Evolutionary conservation across 2,888 invertebrate species (phyloP), one percentile per base, ranked within the genome.

Genomic region (Andrena haemorrhoa): DNA sequence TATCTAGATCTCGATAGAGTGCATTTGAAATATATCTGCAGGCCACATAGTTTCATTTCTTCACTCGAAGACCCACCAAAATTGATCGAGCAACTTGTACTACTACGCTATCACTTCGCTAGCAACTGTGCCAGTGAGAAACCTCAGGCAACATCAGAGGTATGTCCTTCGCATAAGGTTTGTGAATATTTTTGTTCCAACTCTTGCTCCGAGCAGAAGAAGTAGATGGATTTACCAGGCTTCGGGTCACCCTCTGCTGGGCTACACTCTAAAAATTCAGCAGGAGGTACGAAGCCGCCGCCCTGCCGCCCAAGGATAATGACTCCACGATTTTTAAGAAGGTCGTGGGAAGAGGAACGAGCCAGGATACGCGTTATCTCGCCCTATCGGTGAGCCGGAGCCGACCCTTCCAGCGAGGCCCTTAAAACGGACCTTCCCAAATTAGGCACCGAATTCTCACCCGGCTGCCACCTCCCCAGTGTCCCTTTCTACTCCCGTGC

Each of bases 401-500:
- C 29, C 69, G 76, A 53, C 71, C 79, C 76, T 66, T 53, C 29
- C 65, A 68, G 53, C 35, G 33, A 53, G 74, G 63, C 79, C 75
- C 80, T 80, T 74, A 68, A 76, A 85, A 76, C 16, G 78, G 75
- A 82, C 75, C 88, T 82, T 83, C 80, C 87, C 87, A 88, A 88
- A 89, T 88, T 88, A 86, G 89, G 79, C 84, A 65, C 80, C 87
- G 82, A 84, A 88, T 87, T 89, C 89, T 88, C 89, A 87, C 78
- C 72, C 79, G 64, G 61, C 69, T 71, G n/a, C 60, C 78, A 77
- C 73, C 72, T 70, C 23, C 56, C 23, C 66, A 31, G 76, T 75
- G 64, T 77, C 65, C 82, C 77, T 77, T 56, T 82, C 79, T 72
- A 77, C 79, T 73, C 79, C 78, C 75, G 49, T 86, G 82, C 84